Conservation (phyloP, 2,888 invertebrate genomes). For the Corythucha ciliata region DNA sequence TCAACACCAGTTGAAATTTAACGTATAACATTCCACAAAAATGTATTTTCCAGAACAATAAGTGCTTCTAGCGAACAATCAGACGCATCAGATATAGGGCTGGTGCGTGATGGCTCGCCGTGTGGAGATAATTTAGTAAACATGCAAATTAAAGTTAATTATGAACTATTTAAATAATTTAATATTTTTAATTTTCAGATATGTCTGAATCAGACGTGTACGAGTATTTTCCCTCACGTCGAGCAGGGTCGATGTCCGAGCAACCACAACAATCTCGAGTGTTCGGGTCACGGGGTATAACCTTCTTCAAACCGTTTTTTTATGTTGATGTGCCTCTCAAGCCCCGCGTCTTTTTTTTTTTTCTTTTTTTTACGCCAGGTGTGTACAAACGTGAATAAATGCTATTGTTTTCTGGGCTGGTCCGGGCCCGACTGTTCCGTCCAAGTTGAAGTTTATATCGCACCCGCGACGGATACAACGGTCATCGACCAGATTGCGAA, state of each 20-base stretch:
- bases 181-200: slow-evolving; percentile 44
- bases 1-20: neutral
- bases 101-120: slow-evolving; percentile 87
- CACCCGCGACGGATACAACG: slow-evolving; percentile 49
- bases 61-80: slow-evolving; percentile 56
- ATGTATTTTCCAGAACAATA: slow-evolving; percentile 52
- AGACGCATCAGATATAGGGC: slow-evolving; percentile 67
- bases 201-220: slow-evolving; percentile 90
- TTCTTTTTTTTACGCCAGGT: slow-evolving; percentile 54
- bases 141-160: slow-evolving; percentile 2
- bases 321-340: too few relatives aligned
- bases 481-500: too few relatives aligned
- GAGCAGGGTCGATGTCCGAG: slow-evolving; percentile 83
- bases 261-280: slow-evolving; percentile 78
- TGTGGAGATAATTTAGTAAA: slow-evolving; percentile 77
- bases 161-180: neutral
- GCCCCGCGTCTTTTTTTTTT: too few relatives aligned
- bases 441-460: slow-evolving; percentile 56
- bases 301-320: neutral
- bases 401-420: slow-evolving; percentile 84
- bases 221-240: slow-evolving; percentile 71
- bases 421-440: slow-evolving; percentile 79
- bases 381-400: slow-evolving; percentile 86
- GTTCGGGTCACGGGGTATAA: slow-evolving; percentile 93
- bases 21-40: neutral